phyloP scores from a whole-genome alignment of 2,113 vertebrate genomes.

The Caranx ignobilis region DNA sequence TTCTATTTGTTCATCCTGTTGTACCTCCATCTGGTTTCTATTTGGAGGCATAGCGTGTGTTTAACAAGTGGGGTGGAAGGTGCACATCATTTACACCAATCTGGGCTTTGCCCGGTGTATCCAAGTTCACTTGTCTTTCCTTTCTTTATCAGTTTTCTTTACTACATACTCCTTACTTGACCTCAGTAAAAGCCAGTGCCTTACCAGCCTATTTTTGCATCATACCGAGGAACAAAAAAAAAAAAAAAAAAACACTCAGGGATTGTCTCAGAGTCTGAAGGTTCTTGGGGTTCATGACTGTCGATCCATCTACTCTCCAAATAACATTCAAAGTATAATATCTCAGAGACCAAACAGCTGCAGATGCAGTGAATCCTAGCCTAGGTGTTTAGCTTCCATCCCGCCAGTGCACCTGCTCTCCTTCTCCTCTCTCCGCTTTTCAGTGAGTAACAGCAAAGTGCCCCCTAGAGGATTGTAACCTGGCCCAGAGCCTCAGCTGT shows the following conservation, averaged over 20 bases:
- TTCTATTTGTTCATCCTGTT: constrained; percentile 7
- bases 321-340: neutral
- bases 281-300: neutral
- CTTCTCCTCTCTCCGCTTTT: neutral
- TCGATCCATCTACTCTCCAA: neutral
- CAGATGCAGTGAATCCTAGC: neutral
- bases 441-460: constrained; percentile 77
- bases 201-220: too few species aligned
- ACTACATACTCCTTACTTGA: neutral
- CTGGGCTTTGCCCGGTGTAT: constrained; percentile 6
- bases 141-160: constrained; percentile 1
- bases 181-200: neutral
- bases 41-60: constrained; percentile 24
- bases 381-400: constrained; percentile 26
- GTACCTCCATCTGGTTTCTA: constrained; percentile 30
- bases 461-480: constrained; percentile 77
- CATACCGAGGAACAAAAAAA: neutral
- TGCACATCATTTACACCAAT: neutral
- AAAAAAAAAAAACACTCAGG: too few species aligned
- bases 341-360: neutral
- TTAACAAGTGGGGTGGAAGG: constrained; percentile 9
- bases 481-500: constrained; percentile 50
- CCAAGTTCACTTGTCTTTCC: neutral
- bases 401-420: constrained; percentile 2
- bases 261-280: neutral